These are phyloP conservation scores for Armadillidium nasatum DNA, from an alignment of 1,140 invertebrate genomes.

Conservation along the genomic window DNA sequence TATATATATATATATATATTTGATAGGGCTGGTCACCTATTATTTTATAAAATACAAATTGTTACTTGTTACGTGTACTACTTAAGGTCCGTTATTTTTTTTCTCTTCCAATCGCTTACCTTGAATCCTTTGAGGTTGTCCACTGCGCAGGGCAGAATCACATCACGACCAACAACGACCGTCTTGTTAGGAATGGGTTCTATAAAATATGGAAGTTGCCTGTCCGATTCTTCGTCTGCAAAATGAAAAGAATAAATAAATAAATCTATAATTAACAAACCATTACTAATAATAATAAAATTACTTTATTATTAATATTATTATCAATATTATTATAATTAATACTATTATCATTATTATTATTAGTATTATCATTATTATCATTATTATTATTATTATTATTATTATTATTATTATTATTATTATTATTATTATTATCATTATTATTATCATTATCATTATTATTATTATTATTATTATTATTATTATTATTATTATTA, in stretches of 20 bases:
- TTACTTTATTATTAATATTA: no score
- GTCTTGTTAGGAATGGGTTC: constrained; percentile 45
- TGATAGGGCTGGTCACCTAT: no score
- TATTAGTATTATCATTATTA: constrained; percentile 7
- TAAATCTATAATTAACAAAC: constrained; percentile 14
- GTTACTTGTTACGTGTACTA: no score
- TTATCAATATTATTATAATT: no score
- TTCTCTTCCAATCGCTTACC: constrained; percentile 5
- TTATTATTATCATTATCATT: neutral
- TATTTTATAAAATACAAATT: no score
- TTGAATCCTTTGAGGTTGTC: constrained; percentile 46
- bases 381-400: constrained; percentile 18
- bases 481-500: no score
- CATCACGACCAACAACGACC: constrained; percentile 43
- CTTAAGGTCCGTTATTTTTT: no score
- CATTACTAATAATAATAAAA: neutral
- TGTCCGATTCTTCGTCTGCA: constrained; percentile 17
- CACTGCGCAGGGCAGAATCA: constrained; percentile 44
- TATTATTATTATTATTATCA: constrained; percentile 17
- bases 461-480: no score
- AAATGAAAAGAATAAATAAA: neutral
- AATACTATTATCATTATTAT: no score
- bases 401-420: constrained; percentile 16
- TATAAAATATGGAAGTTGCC: constrained; percentile 36
- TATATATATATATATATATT: constrained; percentile 13